phyloP scores from a whole-genome alignment of 2,113 vertebrate species.

The Tauraco erythrolophus region DNA sequence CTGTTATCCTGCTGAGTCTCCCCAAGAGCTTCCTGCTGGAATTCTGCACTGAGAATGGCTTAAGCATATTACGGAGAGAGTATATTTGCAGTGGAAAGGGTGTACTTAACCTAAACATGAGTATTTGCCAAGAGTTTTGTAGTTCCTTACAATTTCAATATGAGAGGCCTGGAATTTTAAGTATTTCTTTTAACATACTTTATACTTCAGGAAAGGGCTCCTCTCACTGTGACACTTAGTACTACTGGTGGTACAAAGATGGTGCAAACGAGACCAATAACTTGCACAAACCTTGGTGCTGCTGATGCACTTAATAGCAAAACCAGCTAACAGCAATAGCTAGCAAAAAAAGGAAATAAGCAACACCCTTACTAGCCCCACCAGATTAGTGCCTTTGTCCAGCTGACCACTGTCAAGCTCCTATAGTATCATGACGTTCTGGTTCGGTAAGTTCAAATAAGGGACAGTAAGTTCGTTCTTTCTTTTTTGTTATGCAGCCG shows the following conservation, averaged over 20 bases:
- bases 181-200: background rate
- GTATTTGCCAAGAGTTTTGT: background rate
- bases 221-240: background rate
- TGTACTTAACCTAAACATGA: background rate
- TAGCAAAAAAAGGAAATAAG: background rate
- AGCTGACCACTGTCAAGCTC: background rate
- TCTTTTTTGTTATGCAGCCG: background rate
- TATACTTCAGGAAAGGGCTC: background rate
- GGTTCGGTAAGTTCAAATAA: background rate
- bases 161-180: background rate
- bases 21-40: background rate
- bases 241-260: background rate
- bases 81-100: background rate
- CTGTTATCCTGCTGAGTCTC: background rate
- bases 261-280: background rate
- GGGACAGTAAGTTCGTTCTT: background rate
- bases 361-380: background rate
- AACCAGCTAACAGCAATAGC: background rate
- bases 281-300: background rate
- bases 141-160: background rate
- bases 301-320: background rate
- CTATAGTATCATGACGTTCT: background rate
- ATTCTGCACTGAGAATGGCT: background rate
- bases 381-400: background rate
- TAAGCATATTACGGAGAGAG: background rate